Evolutionary conservation across 2,113 vertebrate species (phyloP).

Genomic region (Tetrax tetrax): DNA sequence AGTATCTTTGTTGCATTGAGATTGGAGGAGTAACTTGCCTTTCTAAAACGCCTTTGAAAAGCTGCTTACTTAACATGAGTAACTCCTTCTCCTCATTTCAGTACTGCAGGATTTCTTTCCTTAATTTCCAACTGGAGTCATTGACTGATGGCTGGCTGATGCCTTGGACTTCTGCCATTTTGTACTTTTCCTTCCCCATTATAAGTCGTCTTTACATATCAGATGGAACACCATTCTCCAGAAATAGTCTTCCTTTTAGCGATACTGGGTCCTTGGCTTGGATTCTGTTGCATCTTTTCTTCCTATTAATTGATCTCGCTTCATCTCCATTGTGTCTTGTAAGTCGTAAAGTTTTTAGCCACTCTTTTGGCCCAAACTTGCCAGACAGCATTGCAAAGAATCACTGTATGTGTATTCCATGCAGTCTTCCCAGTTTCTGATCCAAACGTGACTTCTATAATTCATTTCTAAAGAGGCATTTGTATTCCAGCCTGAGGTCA

Average conservation of each 20-base stretch:
- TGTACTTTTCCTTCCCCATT: not conserved
- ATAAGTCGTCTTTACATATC: not conserved
- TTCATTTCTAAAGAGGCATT: not conserved
- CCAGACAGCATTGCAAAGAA: not conserved
- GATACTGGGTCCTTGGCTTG: not conserved
- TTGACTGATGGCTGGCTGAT: not conserved
- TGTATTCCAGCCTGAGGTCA: not conserved
- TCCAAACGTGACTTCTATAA: not conserved
- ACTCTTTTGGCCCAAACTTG: not conserved
- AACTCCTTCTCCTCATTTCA: not conserved
- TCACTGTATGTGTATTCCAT: fast-evolving
- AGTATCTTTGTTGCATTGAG: not conserved
- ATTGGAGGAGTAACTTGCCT: not conserved
- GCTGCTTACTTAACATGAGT: not conserved
- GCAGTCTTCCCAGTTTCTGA: not conserved
- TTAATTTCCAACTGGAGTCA: not conserved
- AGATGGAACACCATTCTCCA: not conserved
- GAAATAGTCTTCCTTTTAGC: not conserved
- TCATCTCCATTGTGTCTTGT: not conserved
- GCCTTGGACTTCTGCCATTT: not conserved
- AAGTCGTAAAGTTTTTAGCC: not conserved
- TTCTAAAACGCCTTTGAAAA: not conserved
- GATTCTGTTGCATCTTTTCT: not conserved
- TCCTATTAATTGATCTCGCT: not conserved
- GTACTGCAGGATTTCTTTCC: not conserved